These are phyloP conservation scores for Toxostoma redivivum DNA, from an alignment of 2,113 vertebrate genomes.

Conservation along the genomic window DNA sequence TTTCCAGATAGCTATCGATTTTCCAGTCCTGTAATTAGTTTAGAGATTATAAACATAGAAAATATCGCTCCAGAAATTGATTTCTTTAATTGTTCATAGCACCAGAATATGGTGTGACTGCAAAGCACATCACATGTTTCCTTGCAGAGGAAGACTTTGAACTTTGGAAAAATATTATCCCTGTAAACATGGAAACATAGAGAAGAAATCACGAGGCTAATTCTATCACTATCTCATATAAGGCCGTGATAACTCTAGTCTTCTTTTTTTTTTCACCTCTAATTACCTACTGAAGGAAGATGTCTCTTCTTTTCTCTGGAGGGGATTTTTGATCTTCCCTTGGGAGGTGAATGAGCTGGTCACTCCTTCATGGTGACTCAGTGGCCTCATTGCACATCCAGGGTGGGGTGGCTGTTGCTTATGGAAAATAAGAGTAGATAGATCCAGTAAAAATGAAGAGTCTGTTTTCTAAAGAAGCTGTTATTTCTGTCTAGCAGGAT, in stretches of 20 bases:
- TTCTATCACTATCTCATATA: not conserved
- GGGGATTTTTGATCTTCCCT: not conserved
- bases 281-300: not conserved
- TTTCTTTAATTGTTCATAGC: conserved; percentile 18
- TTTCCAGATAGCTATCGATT: conserved; percentile 39
- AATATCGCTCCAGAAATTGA: conserved; percentile 24
- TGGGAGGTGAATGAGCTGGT: fast-evolving
- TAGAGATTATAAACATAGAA: conserved; percentile 29
- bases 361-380: not conserved
- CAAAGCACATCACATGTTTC: not conserved
- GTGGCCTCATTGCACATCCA: not conserved
- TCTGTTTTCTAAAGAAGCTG: not conserved
- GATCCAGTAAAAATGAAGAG: not conserved
- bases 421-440: not conserved
- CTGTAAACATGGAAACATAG: fast-evolving
- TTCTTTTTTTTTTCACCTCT: not conserved
- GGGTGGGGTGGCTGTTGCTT: not conserved
- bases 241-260: not conserved
- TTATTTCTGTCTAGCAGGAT: not conserved
- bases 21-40: conserved; percentile 39
- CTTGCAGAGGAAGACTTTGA: conserved; percentile 17
- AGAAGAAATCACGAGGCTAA: not conserved
- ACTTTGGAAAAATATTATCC: not conserved
- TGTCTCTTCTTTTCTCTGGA: not conserved
- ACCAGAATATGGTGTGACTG: not conserved